Evolutionary conservation across 1,140 invertebrate species (phyloP), one percentile per base, ranked within the genome.

Genomic region (Polyergus mexicanus): DNA sequence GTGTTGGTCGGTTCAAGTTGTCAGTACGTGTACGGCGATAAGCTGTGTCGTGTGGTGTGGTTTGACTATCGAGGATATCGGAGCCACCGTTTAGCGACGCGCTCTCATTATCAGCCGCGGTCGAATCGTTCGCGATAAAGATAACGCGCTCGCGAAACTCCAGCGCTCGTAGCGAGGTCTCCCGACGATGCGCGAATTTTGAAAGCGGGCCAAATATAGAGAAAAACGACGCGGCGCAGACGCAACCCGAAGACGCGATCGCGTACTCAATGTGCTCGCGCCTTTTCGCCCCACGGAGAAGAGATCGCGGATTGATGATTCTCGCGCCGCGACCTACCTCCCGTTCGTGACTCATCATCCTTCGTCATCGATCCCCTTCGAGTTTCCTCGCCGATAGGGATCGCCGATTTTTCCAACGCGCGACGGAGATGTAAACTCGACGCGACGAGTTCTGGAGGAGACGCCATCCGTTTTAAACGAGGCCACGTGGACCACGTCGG

Each of bases 401-500:
- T 51, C 47, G 78, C 22, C 38, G 54, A 38, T 11, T 22, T 72
- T 60, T 19, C 25, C 54, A 25, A 72, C 54, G 41, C 25, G 63
- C 32, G 28, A 19, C 32, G 56, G 38, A 65, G 22, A 58, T 74
- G 71, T 25, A 2, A 65, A 54, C 22, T 38, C 35, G 38, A n/a
- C 3, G 28, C 10, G 62, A 56, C 22, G 38, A 72, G 47, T 72
- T 83, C 7, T n/a, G 41, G n/a, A 11, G 51, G 74, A 62, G 60
- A 75, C 74, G 75, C 51, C 56, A 68, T 54, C 62, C 41, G 76
- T 54, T 74, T 88, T 85, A 83, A 90, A 78, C 88, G 85, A 90
- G 91, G 92, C 93, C 93, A 94, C 93, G 93, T 94, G 93, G 92
- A 94, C 92, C 87, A 92, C 89, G 90, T 92, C 84, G 89, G 90